Evolutionary conservation across 2,888 invertebrate genomes (phyloP).

Genomic region (Latheticus oryzae): DNA sequence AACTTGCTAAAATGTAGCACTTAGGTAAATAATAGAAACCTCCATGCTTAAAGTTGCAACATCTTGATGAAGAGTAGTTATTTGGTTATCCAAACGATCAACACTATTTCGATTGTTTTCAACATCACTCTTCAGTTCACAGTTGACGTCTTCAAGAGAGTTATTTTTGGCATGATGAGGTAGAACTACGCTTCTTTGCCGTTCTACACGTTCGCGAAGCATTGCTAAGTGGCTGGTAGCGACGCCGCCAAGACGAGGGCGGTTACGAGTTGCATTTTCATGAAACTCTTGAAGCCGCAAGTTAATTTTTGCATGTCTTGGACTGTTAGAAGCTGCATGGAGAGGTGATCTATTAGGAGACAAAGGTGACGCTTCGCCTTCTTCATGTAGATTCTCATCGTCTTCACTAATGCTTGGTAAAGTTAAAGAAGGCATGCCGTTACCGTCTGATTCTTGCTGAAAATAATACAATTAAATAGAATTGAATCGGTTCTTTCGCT

Average conservation of each 20-base stretch:
- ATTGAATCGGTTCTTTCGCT: not conserved
- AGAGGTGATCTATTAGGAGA: conserved; percentile 74
- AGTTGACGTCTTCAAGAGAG: conserved; percentile 73
- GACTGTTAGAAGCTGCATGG: conserved; percentile 69
- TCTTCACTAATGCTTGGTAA: conserved; percentile 95
- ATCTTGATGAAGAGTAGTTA: conserved; percentile 85
- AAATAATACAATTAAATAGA: conserved; percentile 16
- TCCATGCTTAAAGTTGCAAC: conserved; percentile 87
- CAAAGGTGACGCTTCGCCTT: conserved; percentile 74
- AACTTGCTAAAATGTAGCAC: conserved; percentile 11
- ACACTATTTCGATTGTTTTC: conserved; percentile 66
- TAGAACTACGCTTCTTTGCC: conserved; percentile 73
- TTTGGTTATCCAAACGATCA: conserved; percentile 84
- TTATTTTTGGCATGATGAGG: conserved; percentile 68
- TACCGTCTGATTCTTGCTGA: conserved; percentile 78
- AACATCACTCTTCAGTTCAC: conserved; percentile 65
- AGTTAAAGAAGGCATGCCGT: conserved; percentile 83
- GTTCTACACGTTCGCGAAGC: conserved; percentile 75
- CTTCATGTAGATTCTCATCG: conserved; percentile 86
- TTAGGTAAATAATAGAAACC: conserved; percentile 68
- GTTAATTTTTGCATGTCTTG: conserved; percentile 76
- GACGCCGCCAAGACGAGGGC: conserved; percentile 59
- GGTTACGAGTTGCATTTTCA: conserved; percentile 52
- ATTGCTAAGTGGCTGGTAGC: conserved; percentile 65
- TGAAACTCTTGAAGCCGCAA: conserved; percentile 61